Conservation (phyloP, 2,113 vertebrate species). For the mouse (Mus musculus) region GRCm39 chr12:103569001-103569500, state of each 20-base stretch:
- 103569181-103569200: slow-evolving; percentile 12
- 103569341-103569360: neutral
- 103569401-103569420: neutral
- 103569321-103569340: neutral
- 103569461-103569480: neutral
- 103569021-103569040: too few species aligned
- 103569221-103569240: slow-evolving; percentile 91
- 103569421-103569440: neutral
- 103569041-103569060: too few species aligned
- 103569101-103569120: slow-evolving; percentile 37
- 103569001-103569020: too few species aligned
- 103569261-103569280: slow-evolving; percentile 92
- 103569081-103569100: too few species aligned
- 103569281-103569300: slow-evolving; percentile 82
- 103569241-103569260: slow-evolving; percentile 87
- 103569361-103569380: neutral
- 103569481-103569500: neutral
- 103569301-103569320: neutral
- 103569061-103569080: too few species aligned
- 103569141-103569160: neutral
- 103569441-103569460: neutral
- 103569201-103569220: slow-evolving; percentile 90
- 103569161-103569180: neutral
- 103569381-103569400: neutral
- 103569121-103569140: slow-evolving; percentile 16